Evolutionary conservation across 2,888 invertebrate species (phyloP).

Genomic region (Ashinkailepas kermadecensis): DNA sequence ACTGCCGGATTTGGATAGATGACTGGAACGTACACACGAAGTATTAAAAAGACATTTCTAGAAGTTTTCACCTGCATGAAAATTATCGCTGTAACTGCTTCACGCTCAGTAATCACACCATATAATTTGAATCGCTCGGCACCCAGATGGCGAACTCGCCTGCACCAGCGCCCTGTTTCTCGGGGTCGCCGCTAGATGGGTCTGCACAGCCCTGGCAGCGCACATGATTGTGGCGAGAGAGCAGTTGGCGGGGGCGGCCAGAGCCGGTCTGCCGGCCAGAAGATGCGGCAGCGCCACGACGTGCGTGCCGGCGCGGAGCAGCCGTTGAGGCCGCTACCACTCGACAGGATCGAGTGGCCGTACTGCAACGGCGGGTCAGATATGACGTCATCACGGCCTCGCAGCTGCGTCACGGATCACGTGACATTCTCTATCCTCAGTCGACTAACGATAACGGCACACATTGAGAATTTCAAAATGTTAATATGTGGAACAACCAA

Average conservation of each 20-base stretch:
- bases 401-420: too few species aligned
- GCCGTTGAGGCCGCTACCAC: slow-evolving; percentile 6
- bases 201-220: neutral
- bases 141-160: neutral
- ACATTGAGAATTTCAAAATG: too few species aligned
- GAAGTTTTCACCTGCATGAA: too few species aligned
- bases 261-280: neutral
- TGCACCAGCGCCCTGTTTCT: neutral
- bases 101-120: too few species aligned
- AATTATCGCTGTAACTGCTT: too few species aligned
- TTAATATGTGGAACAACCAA: too few species aligned
- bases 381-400: neutral
- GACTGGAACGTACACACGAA: too few species aligned
- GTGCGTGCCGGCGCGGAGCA: neutral
- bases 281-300: neutral
- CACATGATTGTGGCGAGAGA: neutral
- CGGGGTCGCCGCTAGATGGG: neutral
- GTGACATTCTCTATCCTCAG: too few species aligned
- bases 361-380: neutral
- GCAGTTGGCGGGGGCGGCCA: slow-evolving; percentile 5
- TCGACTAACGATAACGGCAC: too few species aligned
- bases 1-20: too few species aligned
- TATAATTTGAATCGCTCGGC: too few species aligned
- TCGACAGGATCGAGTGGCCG: neutral
- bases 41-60: too few species aligned